Percentiles rank a stretch among this genome's conserved stretches.
Conservation (phyloP, 2,113 vertebrate genomes). For the Rhodinocichla rosea region DNA sequence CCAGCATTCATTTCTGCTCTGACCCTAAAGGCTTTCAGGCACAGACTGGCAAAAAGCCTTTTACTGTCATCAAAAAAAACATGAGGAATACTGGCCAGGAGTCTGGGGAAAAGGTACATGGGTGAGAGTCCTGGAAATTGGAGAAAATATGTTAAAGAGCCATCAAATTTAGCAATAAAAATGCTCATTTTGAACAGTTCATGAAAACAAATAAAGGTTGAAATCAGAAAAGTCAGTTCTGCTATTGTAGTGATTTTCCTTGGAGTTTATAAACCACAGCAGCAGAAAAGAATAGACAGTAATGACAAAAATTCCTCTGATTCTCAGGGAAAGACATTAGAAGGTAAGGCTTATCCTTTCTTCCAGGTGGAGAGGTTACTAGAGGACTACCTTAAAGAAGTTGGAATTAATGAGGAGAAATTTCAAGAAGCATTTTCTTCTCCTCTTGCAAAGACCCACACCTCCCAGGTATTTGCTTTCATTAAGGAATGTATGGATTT, state of each 20-base stretch:
- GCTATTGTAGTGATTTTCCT: background rate
- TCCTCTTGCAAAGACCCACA: constrained; percentile 87
- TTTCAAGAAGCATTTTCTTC: constrained; percentile 91
- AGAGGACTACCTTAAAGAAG: constrained; percentile 90
- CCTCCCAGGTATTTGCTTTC: constrained; percentile 81
- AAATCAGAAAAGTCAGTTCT: background rate
- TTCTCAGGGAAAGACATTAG: background rate
- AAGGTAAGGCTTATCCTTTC: background rate
- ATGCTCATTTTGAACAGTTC: background rate
- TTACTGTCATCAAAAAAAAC: background rate
- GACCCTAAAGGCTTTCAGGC: background rate
- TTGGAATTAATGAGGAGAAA: constrained; percentile 95
- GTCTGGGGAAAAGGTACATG: background rate
- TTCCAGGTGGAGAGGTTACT: constrained; percentile 91
- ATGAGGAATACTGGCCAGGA: background rate
- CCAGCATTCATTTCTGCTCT: background rate
- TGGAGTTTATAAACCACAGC: background rate
- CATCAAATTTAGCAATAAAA: background rate
- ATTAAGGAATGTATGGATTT: background rate
- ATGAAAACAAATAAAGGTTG: background rate
- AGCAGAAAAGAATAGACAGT: background rate
- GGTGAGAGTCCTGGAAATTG: background rate
- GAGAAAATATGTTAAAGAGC: background rate
- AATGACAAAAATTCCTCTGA: background rate
- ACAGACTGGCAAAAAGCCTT: background rate